phyloP scores from a whole-genome alignment of 2,888 invertebrate genomes.

The Pyrochroa serraticornis region DNA sequence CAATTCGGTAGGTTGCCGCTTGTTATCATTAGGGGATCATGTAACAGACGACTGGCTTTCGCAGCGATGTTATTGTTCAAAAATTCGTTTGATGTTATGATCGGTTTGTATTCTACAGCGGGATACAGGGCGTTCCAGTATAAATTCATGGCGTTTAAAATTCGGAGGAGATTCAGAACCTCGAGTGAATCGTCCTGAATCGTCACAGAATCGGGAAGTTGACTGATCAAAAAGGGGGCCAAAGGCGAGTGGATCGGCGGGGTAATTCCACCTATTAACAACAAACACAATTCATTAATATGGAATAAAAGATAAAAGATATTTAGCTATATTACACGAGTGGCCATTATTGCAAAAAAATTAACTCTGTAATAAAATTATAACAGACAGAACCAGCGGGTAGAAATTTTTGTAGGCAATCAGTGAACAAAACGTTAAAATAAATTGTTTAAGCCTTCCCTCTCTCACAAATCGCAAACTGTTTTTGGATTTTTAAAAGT shows the following conservation, averaged over 20 bases:
- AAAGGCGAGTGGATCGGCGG: slow-evolving; percentile 77
- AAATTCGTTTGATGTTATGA: slow-evolving; percentile 79
- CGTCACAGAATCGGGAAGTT: slow-evolving; percentile 77
- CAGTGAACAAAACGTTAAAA: too few relatives aligned
- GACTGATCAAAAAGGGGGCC: slow-evolving; percentile 73
- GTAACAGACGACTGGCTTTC: slow-evolving; percentile 95
- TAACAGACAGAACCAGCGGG: too few relatives aligned
- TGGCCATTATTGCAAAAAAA: too few relatives aligned
- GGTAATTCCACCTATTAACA: slow-evolving; percentile 74
- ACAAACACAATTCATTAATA: slow-evolving; percentile 10
- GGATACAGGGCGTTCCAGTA: slow-evolving; percentile 91
- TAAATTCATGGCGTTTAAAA: slow-evolving; percentile 88
- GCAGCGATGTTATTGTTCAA: slow-evolving; percentile 93
- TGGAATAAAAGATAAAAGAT: not conserved
- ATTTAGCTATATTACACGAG: too few relatives aligned
- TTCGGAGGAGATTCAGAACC: slow-evolving; percentile 86
- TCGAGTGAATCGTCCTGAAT: slow-evolving; percentile 91
- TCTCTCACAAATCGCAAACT: too few relatives aligned
- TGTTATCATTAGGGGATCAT: slow-evolving; percentile 98
- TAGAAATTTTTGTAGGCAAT: too few relatives aligned
- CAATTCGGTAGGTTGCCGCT: slow-evolving; percentile 96
- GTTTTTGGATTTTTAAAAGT: too few relatives aligned
- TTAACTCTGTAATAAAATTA: too few relatives aligned
- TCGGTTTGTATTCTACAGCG: slow-evolving; percentile 69
- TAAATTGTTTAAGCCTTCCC: too few relatives aligned